phyloP scores from a whole-genome alignment of 2,113 vertebrate species.

The Tauraco erythrolophus region DNA sequence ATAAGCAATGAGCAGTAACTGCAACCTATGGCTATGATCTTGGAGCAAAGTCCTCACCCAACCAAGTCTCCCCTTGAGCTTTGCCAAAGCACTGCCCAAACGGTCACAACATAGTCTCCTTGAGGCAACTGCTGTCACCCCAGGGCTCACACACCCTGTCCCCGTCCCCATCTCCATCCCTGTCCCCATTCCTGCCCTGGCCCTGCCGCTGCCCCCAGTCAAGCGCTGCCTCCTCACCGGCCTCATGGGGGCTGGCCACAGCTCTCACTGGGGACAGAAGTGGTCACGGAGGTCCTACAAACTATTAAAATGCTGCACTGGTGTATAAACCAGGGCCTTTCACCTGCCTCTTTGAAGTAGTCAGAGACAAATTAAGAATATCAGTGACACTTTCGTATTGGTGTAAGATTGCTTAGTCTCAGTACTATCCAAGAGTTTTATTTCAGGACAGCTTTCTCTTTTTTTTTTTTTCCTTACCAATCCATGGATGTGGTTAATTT shows the following conservation, averaged over 20 bases:
- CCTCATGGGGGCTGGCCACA: accelerated
- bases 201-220: not conserved
- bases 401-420: not conserved
- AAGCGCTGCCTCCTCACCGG: not conserved
- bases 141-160: not conserved
- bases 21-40: not conserved
- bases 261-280: not conserved
- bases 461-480: not conserved
- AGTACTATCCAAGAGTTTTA: not conserved
- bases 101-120: not conserved
- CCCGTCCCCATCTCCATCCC: not conserved
- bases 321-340: not conserved
- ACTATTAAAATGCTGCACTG: not conserved
- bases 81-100: not conserved
- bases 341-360: not conserved
- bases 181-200: accelerated
- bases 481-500: constrained; percentile 58
- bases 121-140: not conserved
- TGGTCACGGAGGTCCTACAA: not conserved
- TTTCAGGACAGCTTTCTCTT: not conserved
- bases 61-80: not conserved
- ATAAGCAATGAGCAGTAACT: not conserved
- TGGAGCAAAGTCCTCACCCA: not conserved
- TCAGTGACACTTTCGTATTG: not conserved
- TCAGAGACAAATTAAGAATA: not conserved